Percentiles rank a stretch among this genome's conserved stretches.
Evolutionary conservation across 1,140 invertebrate species (phyloP).

Genomic region (Heliconius hermathena): DNA sequence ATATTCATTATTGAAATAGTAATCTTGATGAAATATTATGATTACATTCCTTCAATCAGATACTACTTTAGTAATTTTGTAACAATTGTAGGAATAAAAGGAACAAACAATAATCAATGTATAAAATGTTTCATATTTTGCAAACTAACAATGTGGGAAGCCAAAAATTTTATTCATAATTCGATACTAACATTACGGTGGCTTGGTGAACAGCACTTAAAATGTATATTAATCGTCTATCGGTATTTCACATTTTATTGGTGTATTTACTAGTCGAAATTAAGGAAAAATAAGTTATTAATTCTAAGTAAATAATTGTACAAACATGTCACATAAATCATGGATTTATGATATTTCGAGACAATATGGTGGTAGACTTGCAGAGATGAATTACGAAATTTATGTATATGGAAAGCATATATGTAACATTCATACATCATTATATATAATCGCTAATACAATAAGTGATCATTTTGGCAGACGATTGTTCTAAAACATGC

Average conservation of each 20-base stretch:
- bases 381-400: background rate
- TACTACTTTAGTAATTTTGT: background rate
- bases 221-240: conserved; percentile 27
- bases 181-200: conserved; percentile 51
- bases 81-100: background rate
- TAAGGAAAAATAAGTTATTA: conserved; percentile 14
- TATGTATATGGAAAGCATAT: conserved; percentile 34
- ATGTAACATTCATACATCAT: conserved; percentile 19
- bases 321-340: conserved; percentile 42
- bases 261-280: conserved; percentile 45
- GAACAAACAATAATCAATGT: conserved; percentile 5
- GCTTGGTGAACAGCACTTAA: conserved; percentile 53
- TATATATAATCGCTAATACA: conserved; percentile 25
- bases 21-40: background rate
- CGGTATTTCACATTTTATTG: conserved; percentile 30
- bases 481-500: conserved; percentile 20
- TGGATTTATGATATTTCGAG: conserved; percentile 44
- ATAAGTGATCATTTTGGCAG: conserved; percentile 15
- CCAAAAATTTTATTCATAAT: conserved; percentile 19
- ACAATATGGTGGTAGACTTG: conserved; percentile 47
- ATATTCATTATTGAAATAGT: background rate
- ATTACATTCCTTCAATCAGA: background rate
- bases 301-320: conserved; percentile 30
- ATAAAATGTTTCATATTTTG: conserved; percentile 26
- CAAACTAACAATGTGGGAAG: conserved; percentile 35